These are phyloP conservation scores for Synanceia verrucosa DNA, from an alignment of 2,797 vertebrate species.

Conservation along the genomic window DNA sequence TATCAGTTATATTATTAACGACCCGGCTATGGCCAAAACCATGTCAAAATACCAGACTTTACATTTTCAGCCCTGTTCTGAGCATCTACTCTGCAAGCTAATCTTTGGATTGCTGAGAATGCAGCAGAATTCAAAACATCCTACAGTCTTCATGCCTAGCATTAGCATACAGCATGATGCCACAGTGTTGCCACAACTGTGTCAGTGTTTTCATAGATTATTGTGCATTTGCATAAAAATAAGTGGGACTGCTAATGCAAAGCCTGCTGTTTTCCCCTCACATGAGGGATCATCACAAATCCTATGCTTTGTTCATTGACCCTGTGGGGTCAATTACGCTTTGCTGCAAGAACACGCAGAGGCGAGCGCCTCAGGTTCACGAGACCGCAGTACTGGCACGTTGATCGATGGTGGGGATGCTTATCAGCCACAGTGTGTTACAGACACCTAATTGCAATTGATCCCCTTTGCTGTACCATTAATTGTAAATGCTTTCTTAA, in stretches of 20 bases:
- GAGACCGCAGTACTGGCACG: conserved; percentile 41
- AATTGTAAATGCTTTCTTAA: conserved; percentile 79
- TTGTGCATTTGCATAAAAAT: conserved; percentile 68
- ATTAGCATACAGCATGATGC: conserved; percentile 47
- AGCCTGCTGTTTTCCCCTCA: conserved; percentile 29
- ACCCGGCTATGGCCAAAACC: neutral
- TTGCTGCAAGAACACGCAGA: conserved; percentile 49
- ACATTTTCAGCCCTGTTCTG: conserved; percentile 36
- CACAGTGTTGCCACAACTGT: conserved; percentile 37
- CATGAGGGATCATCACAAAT: conserved; percentile 59
- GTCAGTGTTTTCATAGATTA: conserved; percentile 60
- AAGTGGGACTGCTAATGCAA: conserved; percentile 50
- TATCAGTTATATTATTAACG: neutral
- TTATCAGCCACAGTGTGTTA: conserved; percentile 80
- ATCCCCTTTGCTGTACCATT: conserved; percentile 78
- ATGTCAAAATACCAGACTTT: conserved; percentile 36
- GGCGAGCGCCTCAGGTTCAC: conserved; percentile 50
- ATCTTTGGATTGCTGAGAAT: conserved; percentile 58
- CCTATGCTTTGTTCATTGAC: conserved; percentile 70
- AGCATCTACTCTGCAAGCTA: conserved; percentile 31
- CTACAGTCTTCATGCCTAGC: conserved; percentile 24
- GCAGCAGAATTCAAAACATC: conserved; percentile 48
- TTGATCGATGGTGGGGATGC: conserved; percentile 78
- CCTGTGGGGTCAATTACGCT: conserved; percentile 75
- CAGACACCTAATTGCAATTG: conserved; percentile 84